These are phyloP conservation scores for Narcine bancroftii DNA, from an alignment of 2,113 vertebrate genomes.

Conservation along the genomic window DNA sequence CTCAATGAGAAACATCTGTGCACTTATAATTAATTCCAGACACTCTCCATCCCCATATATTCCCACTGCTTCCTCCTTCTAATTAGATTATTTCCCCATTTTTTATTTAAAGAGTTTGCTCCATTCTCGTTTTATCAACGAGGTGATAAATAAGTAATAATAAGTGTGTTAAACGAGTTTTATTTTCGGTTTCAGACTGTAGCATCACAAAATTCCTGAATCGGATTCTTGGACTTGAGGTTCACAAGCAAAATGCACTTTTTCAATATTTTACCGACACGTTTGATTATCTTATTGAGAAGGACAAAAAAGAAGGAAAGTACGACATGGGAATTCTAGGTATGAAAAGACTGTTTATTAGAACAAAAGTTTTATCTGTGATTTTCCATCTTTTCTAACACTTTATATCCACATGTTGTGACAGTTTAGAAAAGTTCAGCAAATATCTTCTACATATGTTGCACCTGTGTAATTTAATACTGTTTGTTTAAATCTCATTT, in stretches of 20 bases:
- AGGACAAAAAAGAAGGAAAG: conserved; percentile 95
- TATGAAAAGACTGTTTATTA: conserved; percentile 45
- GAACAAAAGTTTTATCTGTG: too few species aligned
- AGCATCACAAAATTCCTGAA: conserved; percentile 97
- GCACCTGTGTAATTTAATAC: background rate
- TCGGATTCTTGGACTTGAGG: conserved; percentile 91
- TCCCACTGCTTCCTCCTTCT: background rate
- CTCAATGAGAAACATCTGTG: too few species aligned
- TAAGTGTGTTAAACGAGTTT: background rate
- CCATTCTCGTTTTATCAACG: background rate
- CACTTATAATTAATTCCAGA: too few species aligned
- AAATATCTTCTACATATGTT: background rate
- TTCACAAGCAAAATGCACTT: conserved; percentile 89
- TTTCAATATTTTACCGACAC: conserved; percentile 97
- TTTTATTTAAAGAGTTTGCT: background rate
- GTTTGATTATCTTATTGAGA: conserved; percentile 87
- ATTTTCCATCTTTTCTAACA: background rate
- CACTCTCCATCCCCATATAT: too few species aligned
- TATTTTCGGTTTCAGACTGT: conserved; percentile 64
- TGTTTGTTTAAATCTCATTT: background rate
- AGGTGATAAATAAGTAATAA: background rate
- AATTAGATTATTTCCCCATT: too few species aligned
- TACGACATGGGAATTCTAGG: conserved; percentile 98
- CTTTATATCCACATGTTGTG: background rate
- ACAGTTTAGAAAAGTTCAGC: background rate